Evolutionary conservation across 1,140 invertebrate species (phyloP), one percentile per base, ranked within the genome.

Genomic region (Apis florea): DNA sequence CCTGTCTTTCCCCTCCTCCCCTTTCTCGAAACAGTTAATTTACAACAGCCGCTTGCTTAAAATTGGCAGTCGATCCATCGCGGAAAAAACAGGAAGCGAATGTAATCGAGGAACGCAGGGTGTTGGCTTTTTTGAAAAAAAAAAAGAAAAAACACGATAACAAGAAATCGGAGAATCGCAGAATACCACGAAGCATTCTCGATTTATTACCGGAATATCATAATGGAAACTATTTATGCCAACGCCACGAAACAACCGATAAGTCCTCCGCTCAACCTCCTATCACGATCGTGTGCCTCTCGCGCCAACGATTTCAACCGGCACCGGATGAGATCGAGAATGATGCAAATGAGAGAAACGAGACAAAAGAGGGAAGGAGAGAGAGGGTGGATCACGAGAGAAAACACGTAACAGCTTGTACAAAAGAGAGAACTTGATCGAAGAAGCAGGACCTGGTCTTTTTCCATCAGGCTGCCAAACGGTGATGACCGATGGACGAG

Each of bases 401-500:
- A 54, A 2, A 31, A 31, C 17, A 54, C 6, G 11, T 15, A 61
- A 12, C 51, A 51, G 15, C 13, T 40, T 40, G 31, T 40, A 4
- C 31, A 40, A n/a, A n/a, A n/a, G n/a, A n/a, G n/a, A n/a, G n/a
- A n/a, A 40, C 31, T 6, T 6, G 31, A 40, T 40, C 31, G 56
- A n/a, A 11, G 56, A 9, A 31, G 56, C 64, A 73, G 71, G 63
- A 84, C 24, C 67, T 75, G 76, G 85, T 88, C 84, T 84, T 89
- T 89, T 89, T 88, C 85, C 83, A 87, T 70, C 66, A 87, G 79
- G 64, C 82, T 85, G 70, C 56, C 61, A 58, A 77, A 59, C 79
- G 82, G 82, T 49, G 90, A 91, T 88, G 90, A 90, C 82, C 91
- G 90, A 92, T 91, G 89, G 88, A 90, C 84, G 86, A 87, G 85